These are phyloP conservation scores for Macrobrachium rosenbergii DNA, from an alignment of 1,140 invertebrate genomes.

Conservation along the genomic window DNA sequence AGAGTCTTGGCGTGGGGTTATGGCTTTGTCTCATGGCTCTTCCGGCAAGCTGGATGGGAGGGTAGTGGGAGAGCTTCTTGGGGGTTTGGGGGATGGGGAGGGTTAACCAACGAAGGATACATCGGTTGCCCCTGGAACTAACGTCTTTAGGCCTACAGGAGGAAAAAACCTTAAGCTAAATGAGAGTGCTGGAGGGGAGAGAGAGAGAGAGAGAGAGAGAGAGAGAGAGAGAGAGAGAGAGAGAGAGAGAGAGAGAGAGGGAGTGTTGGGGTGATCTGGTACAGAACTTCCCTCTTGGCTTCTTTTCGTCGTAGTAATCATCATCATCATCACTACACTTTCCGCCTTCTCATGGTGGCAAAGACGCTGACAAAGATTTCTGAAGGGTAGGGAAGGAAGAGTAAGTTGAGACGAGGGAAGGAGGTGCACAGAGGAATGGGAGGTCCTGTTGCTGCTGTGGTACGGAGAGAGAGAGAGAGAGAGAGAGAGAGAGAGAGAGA, in stretches of 20 bases:
- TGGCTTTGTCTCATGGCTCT: no score
- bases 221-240: no score
- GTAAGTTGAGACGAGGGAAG: background rate
- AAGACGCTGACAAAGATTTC: background rate
- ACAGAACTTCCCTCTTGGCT: no score
- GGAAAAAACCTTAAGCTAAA: background rate
- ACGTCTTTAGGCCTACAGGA: background rate
- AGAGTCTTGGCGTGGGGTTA: background rate
- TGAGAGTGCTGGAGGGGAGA: background rate
- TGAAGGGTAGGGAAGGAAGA: background rate
- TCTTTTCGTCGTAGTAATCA: no score
- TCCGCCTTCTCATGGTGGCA: no score
- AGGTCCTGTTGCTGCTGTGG: background rate
- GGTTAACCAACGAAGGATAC: no score
- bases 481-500: slow-evolving; percentile 21
- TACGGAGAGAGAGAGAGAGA: slow-evolving; percentile 4
- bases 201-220: background rate
- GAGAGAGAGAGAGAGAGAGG: background rate
- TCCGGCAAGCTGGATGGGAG: no score
- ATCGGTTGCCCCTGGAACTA: no score
- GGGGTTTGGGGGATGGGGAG: no score
- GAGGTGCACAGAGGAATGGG: slow-evolving; percentile 4
- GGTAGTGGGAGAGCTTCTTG: no score
- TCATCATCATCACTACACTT: no score
- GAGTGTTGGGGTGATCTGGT: no score